Conservation (phyloP, 2,113 vertebrate species). For the Calypte anna region DNA sequence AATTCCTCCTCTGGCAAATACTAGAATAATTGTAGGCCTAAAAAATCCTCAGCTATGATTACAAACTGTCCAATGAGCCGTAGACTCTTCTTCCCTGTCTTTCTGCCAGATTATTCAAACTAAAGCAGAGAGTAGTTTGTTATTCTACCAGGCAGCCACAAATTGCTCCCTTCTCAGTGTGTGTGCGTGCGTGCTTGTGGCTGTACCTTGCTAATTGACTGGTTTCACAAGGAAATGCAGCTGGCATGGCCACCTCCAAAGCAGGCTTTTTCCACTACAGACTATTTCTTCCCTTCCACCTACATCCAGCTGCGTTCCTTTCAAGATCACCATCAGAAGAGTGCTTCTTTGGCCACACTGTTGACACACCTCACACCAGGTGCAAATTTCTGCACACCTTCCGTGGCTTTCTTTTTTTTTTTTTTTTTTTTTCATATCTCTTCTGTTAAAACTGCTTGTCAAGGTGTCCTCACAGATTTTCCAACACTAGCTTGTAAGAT, state of each 20-base stretch:
- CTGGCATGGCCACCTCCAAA: constrained; percentile 8
- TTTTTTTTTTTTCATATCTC: background rate
- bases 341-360: background rate
- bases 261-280: constrained; percentile 16
- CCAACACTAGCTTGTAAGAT: background rate
- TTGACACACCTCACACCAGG: background rate
- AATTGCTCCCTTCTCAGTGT: background rate
- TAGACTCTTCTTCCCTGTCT: background rate
- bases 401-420: background rate
- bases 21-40: background rate
- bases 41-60: constrained; percentile 17
- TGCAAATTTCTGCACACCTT: background rate
- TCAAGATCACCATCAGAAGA: background rate
- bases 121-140: constrained; percentile 1
- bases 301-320: background rate
- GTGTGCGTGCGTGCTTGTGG: constrained; percentile 54
- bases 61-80: background rate
- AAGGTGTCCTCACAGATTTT: constrained; percentile 25
- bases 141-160: constrained; percentile 33
- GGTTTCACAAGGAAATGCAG: constrained; percentile 15
- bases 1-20: constrained; percentile 23
- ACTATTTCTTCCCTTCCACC: background rate
- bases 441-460: background rate
- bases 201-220: background rate
- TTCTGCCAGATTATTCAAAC: background rate